Evolutionary conservation across 2,113 vertebrate genomes (phyloP).

Genomic region (Cardinalis cardinalis): DNA sequence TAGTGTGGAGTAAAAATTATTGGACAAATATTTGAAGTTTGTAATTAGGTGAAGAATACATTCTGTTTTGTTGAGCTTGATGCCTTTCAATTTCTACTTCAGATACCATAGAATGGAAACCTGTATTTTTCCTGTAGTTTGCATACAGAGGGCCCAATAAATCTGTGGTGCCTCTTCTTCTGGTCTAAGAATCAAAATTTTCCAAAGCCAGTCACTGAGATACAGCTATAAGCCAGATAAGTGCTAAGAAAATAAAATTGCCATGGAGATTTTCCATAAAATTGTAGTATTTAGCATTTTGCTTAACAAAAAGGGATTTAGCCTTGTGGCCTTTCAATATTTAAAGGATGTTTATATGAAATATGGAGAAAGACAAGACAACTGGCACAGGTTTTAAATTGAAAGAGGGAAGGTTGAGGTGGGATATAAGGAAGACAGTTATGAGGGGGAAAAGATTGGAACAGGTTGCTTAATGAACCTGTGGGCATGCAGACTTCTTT

Average conservation of each 20-base stretch:
- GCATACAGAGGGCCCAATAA: not conserved
- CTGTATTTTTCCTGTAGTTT: not conserved
- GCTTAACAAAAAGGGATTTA: not conserved
- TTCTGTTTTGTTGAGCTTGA: not conserved
- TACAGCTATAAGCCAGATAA: not conserved
- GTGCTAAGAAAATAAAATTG: not conserved
- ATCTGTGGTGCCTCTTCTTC: not conserved
- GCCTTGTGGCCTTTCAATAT: not conserved
- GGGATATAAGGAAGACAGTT: not conserved
- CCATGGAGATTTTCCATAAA: not conserved
- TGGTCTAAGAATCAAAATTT: not conserved
- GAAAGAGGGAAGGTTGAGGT: not conserved
- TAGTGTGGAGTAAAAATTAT: not conserved
- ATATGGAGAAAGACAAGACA: not conserved
- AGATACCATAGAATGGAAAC: not conserved
- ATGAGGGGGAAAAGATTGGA: rapidly evolving
- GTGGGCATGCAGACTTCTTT: not conserved
- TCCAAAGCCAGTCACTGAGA: not conserved
- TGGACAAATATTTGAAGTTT: not conserved
- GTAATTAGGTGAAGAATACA: not conserved
- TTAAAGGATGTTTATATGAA: not conserved
- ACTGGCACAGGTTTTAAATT: not conserved
- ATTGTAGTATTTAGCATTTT: not conserved
- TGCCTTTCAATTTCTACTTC: slow-evolving; percentile 11
- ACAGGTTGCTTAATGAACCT: not conserved